phyloP scores from a whole-genome alignment of 2,113 vertebrate genomes.

The Sebastes fasciatus region DNA sequence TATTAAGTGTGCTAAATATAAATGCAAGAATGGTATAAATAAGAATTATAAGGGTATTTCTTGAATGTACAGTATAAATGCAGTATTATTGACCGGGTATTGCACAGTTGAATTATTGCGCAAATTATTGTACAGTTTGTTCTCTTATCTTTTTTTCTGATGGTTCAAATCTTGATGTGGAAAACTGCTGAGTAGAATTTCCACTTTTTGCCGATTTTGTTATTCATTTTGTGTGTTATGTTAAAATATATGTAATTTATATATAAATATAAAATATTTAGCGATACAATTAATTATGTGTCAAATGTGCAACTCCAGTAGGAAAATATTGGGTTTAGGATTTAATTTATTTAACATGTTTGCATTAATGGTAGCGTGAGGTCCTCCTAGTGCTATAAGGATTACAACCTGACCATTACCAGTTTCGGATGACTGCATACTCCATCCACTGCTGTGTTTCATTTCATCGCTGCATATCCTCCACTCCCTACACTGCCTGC shows the following conservation, averaged over 20 bases:
- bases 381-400: not conserved
- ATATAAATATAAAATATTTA: not conserved
- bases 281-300: not conserved
- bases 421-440: not conserved
- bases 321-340: not conserved
- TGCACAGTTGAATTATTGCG: no score
- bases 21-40: no score
- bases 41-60: no score
- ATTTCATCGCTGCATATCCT: constrained; percentile 7
- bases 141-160: not conserved
- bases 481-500: not conserved
- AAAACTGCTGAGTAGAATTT: not conserved
- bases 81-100: no score
- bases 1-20: no score
- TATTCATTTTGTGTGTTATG: not conserved
- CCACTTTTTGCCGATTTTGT: not conserved
- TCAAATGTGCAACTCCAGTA: not conserved
- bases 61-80: no score
- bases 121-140: not conserved
- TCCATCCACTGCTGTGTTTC: not conserved
- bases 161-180: not conserved
- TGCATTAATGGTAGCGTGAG: not conserved
- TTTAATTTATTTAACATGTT: not conserved
- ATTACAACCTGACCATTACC: not conserved
- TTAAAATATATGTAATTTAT: no score